phyloP scores from a whole-genome alignment of 2,888 invertebrate species.

The Panopea generosa region DNA sequence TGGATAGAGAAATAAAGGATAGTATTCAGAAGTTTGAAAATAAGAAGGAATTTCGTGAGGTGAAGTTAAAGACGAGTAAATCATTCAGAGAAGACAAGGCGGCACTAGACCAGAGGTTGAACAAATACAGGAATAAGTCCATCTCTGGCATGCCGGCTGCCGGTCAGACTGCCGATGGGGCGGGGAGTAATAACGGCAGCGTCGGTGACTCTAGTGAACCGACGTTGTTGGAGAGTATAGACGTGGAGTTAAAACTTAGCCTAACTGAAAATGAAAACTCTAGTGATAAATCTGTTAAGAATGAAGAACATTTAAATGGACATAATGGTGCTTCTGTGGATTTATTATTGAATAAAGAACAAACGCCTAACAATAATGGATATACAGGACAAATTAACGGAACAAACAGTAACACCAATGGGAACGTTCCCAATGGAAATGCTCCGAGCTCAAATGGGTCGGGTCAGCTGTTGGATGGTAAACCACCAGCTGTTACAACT shows the following conservation, averaged over 20 bases:
- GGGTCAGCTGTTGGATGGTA: not conserved
- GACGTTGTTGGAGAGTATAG: slow-evolving; percentile 53
- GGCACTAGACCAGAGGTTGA: slow-evolving; percentile 44
- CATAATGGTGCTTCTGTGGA: no score
- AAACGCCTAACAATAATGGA: not conserved
- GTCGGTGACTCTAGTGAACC: not conserved
- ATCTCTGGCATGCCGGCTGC: not conserved
- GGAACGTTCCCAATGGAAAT: not conserved
- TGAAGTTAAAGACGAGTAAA: slow-evolving; percentile 52
- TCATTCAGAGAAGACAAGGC: slow-evolving; percentile 59
- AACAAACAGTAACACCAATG: no score
- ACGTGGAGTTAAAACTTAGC: slow-evolving; percentile 32
- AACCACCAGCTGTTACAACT: not conserved
- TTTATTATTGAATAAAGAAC: no score
- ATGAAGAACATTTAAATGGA: not conserved
- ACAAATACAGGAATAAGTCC: slow-evolving; percentile 14
- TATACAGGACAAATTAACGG: not conserved
- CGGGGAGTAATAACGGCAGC: not conserved
- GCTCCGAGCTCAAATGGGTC: not conserved
- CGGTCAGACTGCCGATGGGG: slow-evolving; percentile 4
- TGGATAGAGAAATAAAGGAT: slow-evolving; percentile 47
- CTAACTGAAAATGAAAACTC: slow-evolving; percentile 5
- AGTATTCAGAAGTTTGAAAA: slow-evolving; percentile 56
- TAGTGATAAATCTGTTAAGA: slow-evolving; percentile 2
- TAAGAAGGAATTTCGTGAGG: slow-evolving; percentile 56